Base-by-base conservation (phyloP, 2,113 vertebrate species). In the Apeltes quadracus region DNA sequence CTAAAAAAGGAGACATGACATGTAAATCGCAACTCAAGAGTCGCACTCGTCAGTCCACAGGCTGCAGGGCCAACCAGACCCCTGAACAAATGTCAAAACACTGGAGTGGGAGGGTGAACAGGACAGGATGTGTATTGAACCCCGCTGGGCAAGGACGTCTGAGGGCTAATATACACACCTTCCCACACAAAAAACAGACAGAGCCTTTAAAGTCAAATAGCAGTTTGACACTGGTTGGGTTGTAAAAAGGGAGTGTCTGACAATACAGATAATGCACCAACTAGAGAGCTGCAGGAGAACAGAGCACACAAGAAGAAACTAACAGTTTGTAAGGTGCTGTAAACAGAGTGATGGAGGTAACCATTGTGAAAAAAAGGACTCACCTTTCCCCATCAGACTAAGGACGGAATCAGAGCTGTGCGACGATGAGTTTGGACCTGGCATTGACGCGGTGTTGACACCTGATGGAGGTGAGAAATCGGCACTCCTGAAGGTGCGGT, bases 351-450 rank as follows among this genome's bases (percentile, higher is more conserved):
- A 32, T 39, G 27, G 13, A 27, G 38, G 11, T 0, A 7, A 69
- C 12, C 43, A 36, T 22, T 16, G 13, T 7, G 20, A 54, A 57
- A 32, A 27, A 56, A 25, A 50, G 1, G 5, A 50, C 95, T 93
- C 91, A 97, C 95, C 92, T 88, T 88, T 94, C 14, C 95, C 95
- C 61, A 84, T 84, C 16, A 96, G 84, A 85, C 93, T 96, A 5
- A 95, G 57, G 15, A 96, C 90, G 0, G 94, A 92, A 69, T 96
- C 93, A 2, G 93, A 90, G 7, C 87, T 82, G 1, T 67, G 91
- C 3, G 75, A 72, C 14, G 87, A 74, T 6, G 69, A 72, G 20
- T 63, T 69, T 44, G 84, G 88, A 2, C 74, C 65, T 54, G 15
- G 39, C 20, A 41, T 34, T 2, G 23, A 14, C 7, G 68, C 1